Base-by-base conservation (phyloP, 2,888 invertebrate species). In the Cheilosia soror region DNA sequence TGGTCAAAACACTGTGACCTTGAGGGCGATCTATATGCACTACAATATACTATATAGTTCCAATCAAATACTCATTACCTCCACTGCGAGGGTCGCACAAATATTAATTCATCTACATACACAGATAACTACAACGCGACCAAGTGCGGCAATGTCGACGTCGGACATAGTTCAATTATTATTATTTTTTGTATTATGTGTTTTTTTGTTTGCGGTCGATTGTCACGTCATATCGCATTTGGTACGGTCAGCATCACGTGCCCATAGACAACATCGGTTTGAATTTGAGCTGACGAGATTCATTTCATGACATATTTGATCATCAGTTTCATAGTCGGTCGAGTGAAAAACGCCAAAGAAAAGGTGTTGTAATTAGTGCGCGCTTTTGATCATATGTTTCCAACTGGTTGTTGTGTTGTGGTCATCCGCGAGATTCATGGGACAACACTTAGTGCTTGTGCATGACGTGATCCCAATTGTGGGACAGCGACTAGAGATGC, bases 161-260 rank as follows among this genome's bases (percentile, higher is more conserved):
- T 42, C 44, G 49, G 29, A 57, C 20, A 31, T 42, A 20, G 31
- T 11, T 57, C 49, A 15, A 2, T 13, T 42, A 13, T 27, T 29
- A 25, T 42, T 73, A 57, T 51, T 44, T 55, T 9, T 27, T 20
- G 5, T 20, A 15, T 20, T 20, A 6, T 47, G 13, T 25, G 4
- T 20, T 49, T 60, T 37, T 51, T 51, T 53, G 60, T 62, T 72
- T 85, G 81, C 58, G 81, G 85, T 81, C 44, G 81, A 72, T 77
- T 77, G 81, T 85, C 76, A 85, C 72, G 81, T 77, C 85, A 85
- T 49, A 76, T 85, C 77, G 66, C 57, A 85, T 85, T 84, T 15
- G 49, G 68, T 65, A 58, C n/a, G 47, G 44, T 69, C 49, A 73
- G 55, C 66, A 72, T 83, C 76, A 68, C 72, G 72, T 85, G 81